Evolutionary conservation across 1,140 invertebrate species (phyloP), one percentile per base, ranked within the genome.

Genomic region (Pseudomyrmex pallidus): DNA sequence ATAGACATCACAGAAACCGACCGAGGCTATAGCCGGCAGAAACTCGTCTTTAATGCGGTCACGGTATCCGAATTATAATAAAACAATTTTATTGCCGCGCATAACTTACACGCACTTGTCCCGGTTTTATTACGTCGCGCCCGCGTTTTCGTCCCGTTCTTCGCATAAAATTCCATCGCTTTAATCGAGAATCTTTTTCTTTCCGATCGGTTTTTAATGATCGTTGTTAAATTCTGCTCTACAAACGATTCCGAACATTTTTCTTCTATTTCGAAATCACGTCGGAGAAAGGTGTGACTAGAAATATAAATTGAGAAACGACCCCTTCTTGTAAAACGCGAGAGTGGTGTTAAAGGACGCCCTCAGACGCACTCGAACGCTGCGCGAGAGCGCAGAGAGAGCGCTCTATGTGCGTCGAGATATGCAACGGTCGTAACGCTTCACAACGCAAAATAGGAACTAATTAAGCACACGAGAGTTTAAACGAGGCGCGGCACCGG

Each of bases 381-480:
- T 35, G 35, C 35, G 35, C 35, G 35, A 35, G 73, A 76, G 20
- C 13, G 35, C 44, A 54, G 35, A 35, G 35, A 35, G 35, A 35
- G 35, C 35, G 12, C 52, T 62, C 61, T 76, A 48, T 22, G 35
- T 35, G 22, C 20, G 64, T 82, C 66, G 76, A 74, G 61, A 74
- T 82, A 74, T 74, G 78, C 67, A 82, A 62, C 78, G 35, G 35
- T 35, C 46, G 67, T 74, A 74, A 48, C 13, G 64, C 15, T 72
- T 59, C 62, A 52, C 62, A 59, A 20, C 35, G 54, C 59, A 57
- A 59, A 73, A 84, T 77, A 66, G 52, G 62, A 85, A 77, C 72
- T 46, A 84, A 77, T 78, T 66, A 84, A 86, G 35, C 74, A 67
- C 61, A 68, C 66, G 59, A 68, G 82, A 78, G 57, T 73, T 87